Evolutionary conservation across 1,140 invertebrate genomes (phyloP).

Genomic region (Tetramorium parvispinum): DNA sequence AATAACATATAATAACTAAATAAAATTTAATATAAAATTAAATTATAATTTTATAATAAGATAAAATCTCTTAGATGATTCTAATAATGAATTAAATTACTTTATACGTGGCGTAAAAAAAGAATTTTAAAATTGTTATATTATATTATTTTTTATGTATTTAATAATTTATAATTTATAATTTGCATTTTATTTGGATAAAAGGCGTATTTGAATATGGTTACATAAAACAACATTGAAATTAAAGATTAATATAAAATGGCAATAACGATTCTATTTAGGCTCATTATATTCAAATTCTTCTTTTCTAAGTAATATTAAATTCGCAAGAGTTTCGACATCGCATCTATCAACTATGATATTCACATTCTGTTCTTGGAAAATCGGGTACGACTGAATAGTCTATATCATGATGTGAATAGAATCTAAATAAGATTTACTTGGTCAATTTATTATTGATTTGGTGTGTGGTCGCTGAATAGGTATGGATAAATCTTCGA

Average conservation of each 20-base stretch:
- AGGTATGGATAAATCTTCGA: conserved; percentile 64
- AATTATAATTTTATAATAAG: neutral
- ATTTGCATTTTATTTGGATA: too few species aligned
- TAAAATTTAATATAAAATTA: neutral
- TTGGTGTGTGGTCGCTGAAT: conserved; percentile 60
- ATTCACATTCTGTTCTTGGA: neutral
- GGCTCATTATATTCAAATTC: neutral
- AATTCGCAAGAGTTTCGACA: neutral
- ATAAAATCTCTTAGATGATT: neutral
- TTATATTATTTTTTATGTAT: too few species aligned
- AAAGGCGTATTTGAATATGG: too few species aligned
- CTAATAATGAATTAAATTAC: neutral
- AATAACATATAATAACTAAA: conserved; percentile 1
- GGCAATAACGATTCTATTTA: neutral
- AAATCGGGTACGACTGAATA: neutral
- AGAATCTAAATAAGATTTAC: neutral
- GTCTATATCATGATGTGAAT: too few species aligned
- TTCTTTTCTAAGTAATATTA: neutral
- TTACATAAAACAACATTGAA: too few species aligned
- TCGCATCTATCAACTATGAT: conserved; percentile 15
- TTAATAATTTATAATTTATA: too few species aligned
- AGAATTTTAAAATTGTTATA: too few species aligned
- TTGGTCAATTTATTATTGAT: conserved; percentile 43
- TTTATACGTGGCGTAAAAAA: neutral
- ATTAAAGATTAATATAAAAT: too few species aligned